phyloP scores from a whole-genome alignment of 2,113 vertebrate genomes.

The Tauraco erythrolophus region DNA sequence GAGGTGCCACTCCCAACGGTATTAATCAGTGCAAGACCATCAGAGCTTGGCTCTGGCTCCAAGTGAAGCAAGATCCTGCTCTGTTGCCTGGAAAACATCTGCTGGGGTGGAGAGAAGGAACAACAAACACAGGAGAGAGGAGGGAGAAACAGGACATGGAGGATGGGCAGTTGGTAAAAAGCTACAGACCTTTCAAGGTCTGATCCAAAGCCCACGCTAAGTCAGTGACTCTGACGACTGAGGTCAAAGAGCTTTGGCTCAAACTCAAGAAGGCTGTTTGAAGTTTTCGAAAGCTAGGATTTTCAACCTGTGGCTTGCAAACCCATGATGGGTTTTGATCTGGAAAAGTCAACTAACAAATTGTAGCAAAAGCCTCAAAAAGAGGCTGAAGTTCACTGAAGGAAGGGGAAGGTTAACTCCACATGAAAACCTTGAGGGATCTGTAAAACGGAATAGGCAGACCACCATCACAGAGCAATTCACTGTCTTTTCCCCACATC shows the following conservation, averaged over 20 bases:
- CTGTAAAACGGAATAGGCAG: background rate
- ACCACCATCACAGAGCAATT: background rate
- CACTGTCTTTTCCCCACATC: background rate
- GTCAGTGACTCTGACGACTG: background rate
- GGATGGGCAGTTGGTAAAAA: background rate
- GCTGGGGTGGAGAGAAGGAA: background rate
- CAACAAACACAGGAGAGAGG: background rate
- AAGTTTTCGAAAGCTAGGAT: background rate
- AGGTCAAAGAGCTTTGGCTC: background rate
- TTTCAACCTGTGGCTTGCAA: background rate
- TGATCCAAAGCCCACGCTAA: background rate
- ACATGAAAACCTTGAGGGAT: background rate
- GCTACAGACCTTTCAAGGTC: background rate
- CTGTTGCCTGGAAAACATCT: constrained; percentile 25
- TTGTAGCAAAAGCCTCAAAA: background rate
- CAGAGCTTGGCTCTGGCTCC: background rate
- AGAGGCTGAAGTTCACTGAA: background rate
- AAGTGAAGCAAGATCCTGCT: background rate
- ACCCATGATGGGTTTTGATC: background rate
- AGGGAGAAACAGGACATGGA: background rate
- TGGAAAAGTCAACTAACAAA: background rate
- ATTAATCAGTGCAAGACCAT: background rate
- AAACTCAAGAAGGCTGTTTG: background rate
- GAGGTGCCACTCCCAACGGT: background rate
- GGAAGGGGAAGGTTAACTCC: background rate